Percentiles rank a stretch among this genome's conserved stretches.
Evolutionary conservation across 2,888 invertebrate genomes (phyloP).

Genomic region (Tenthredo notha): DNA sequence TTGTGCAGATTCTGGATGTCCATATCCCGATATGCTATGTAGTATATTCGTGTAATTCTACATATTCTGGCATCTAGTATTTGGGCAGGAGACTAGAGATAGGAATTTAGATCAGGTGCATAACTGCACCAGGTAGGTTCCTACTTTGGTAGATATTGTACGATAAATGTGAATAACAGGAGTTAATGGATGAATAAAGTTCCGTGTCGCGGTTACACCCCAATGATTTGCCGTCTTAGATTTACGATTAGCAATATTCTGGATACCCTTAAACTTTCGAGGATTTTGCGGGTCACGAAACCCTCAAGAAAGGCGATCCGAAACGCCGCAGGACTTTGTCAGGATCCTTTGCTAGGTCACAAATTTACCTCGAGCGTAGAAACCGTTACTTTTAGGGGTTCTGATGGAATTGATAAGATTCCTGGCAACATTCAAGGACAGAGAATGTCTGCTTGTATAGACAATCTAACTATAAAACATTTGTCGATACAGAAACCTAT

Average conservation of each 20-base stretch:
- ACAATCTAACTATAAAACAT: neutral
- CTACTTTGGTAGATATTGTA: neutral
- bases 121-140: neutral
- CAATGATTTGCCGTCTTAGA: conserved; percentile 11
- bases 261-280: neutral
- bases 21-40: neutral
- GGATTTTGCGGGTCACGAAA: conserved; percentile 33
- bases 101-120: neutral
- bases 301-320: conserved; percentile 15
- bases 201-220: conserved; percentile 5
- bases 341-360: conserved; percentile 19
- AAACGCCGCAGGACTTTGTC: conserved; percentile 31
- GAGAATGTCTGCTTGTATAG: neutral
- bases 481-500: neutral
- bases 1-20: conserved; percentile 19
- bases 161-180: neutral
- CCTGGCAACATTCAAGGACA: neutral
- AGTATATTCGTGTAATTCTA: conserved; percentile 10
- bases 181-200: neutral
- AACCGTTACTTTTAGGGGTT: conserved; percentile 18
- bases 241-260: conserved; percentile 27
- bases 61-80: conserved; percentile 29
- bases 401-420: conserved; percentile 14
- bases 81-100: neutral
- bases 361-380: conserved; percentile 26